These are phyloP conservation scores for Trissolcus brochymenae DNA, from an alignment of 2,888 invertebrate genomes.

Conservation along the genomic window DNA sequence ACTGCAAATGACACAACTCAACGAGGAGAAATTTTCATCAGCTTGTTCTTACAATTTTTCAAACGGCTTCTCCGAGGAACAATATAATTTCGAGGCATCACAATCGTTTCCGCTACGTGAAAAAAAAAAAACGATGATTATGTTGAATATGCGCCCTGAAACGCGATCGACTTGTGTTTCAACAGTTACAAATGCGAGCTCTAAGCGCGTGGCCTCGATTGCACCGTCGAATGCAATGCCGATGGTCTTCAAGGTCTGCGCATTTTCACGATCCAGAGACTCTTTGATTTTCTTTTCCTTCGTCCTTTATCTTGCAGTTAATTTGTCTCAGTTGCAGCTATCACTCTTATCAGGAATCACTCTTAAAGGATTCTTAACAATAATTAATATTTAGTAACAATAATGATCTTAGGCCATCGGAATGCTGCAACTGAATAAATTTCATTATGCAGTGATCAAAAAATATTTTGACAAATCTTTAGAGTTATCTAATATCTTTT, in stretches of 20 bases:
- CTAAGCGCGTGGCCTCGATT: slow-evolving; percentile 47
- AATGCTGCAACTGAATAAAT: too few relatives aligned
- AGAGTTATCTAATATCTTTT: too few relatives aligned
- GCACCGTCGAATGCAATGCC: slow-evolving; percentile 27
- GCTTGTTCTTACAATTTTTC: too few relatives aligned
- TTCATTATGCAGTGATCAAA: too few relatives aligned
- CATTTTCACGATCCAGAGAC: slow-evolving; percentile 39
- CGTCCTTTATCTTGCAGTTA: slow-evolving; percentile 21
- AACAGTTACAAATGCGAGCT: slow-evolving; percentile 39
- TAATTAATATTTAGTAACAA: too few relatives aligned
- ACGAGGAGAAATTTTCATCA: too few relatives aligned
- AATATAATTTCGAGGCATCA: too few relatives aligned
- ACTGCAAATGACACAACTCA: too few relatives aligned
- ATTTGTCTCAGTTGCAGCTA: slow-evolving; percentile 19
- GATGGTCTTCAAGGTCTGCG: slow-evolving; percentile 43
- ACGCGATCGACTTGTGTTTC: slow-evolving; percentile 39
- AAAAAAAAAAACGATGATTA: slow-evolving; percentile 29
- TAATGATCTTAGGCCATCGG: too few relatives aligned
- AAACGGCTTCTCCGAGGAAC: too few relatives aligned
- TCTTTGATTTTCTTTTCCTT: slow-evolving; percentile 10
- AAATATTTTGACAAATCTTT: too few relatives aligned
- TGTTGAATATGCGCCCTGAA: slow-evolving; percentile 19
- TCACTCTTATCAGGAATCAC: slow-evolving; percentile 27
- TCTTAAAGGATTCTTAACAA: too few relatives aligned
- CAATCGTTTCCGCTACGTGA: slow-evolving; percentile 2